Conservation (phyloP, 2,797 vertebrate genomes). For the Acanthis flammea region DNA sequence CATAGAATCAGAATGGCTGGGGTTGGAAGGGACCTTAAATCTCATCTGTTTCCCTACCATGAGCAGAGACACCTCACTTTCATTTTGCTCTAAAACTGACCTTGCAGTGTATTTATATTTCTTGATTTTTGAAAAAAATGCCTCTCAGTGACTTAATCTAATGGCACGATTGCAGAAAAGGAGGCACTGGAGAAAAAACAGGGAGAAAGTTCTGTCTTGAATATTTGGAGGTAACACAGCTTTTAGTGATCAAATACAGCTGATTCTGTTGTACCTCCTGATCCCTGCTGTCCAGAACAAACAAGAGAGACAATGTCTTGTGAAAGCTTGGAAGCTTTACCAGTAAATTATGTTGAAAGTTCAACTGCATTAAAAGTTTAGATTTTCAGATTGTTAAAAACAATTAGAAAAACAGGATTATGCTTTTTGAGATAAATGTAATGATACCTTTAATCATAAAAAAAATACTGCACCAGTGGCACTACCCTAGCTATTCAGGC, state of each 20-base stretch:
- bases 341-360: neutral
- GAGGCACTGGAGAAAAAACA: neutral
- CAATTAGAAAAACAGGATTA: neutral
- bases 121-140: neutral
- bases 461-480: neutral
- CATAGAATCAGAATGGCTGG: neutral
- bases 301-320: neutral
- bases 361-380: neutral
- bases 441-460: neutral
- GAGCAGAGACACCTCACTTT: neutral
- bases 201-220: neutral
- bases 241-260: neutral
- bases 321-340: neutral
- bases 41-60: neutral
- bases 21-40: neutral
- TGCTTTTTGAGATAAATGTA: neutral
- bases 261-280: neutral
- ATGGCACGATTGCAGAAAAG: neutral
- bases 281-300: neutral
- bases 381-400: neutral
- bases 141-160: neutral
- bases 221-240: neutral
- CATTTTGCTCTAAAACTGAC: neutral
- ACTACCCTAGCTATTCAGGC: neutral
- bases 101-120: neutral